Conservation (phyloP, 2,888 invertebrate species). For the Campoletis raptor region DNA sequence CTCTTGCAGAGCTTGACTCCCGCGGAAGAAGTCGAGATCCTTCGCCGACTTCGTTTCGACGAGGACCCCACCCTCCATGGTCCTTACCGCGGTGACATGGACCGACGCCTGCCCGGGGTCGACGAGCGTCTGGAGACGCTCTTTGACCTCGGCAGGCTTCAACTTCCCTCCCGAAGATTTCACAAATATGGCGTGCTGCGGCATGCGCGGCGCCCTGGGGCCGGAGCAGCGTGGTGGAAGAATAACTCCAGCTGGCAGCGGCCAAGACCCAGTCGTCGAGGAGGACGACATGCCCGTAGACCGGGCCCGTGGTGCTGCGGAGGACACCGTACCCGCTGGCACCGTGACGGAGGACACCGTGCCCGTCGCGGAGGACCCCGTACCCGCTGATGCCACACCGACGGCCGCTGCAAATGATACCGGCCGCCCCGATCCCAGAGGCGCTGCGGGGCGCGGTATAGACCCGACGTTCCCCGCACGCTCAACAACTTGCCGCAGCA, state of each 20-base stretch:
- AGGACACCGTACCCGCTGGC: neutral
- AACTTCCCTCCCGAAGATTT: neutral
- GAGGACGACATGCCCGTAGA: neutral
- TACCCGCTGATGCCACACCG: neutral
- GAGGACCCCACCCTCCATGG: neutral
- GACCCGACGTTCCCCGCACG: neutral
- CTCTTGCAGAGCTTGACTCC: too few relatives aligned
- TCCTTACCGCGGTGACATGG: conserved; percentile 1
- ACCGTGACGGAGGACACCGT: neutral
- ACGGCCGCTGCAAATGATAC: neutral
- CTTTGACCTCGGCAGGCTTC: conserved; percentile 9
- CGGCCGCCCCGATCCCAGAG: too few relatives aligned
- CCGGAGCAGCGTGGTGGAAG: neutral
- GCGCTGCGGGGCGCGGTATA: too few relatives aligned
- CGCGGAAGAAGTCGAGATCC: conserved; percentile 22
- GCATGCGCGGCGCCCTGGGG: neutral
- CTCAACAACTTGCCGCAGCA: neutral
- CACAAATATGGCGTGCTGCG: neutral
- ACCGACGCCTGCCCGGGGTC: conserved; percentile 10
- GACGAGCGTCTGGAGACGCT: conserved; percentile 1
- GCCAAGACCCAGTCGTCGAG: neutral
- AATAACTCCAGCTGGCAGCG: neutral
- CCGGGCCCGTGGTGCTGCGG: neutral
- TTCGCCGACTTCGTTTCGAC: conserved; percentile 13
- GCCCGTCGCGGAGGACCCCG: too few relatives aligned